Conservation (phyloP, 2,113 vertebrate genomes). For the Otis tarda region DNA sequence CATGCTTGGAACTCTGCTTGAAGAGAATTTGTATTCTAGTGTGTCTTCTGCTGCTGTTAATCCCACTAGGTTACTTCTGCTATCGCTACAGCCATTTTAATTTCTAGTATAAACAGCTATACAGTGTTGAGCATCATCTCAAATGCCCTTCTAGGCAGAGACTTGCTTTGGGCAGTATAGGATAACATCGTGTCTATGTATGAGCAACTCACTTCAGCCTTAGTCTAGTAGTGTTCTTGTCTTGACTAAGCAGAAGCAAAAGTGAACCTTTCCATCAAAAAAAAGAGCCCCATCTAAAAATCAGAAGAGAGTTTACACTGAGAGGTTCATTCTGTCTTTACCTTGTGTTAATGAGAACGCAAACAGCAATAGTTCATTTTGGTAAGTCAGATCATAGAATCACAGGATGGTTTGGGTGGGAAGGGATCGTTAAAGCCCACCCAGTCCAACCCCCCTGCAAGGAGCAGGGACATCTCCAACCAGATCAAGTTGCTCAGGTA, state of each 20-base stretch:
- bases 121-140: not conserved
- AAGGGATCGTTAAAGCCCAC: no score
- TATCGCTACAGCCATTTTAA: not conserved
- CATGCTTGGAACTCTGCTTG: not conserved
- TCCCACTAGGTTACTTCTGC: not conserved
- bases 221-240: not conserved
- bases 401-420: no score
- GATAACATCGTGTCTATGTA: rapidly evolving
- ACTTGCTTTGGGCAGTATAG: not conserved
- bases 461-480: no score
- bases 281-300: not conserved
- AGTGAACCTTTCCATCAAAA: not conserved
- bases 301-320: not conserved
- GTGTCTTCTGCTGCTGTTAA: not conserved
- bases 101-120: not conserved
- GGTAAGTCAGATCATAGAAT: not conserved
- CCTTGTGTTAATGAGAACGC: not conserved
- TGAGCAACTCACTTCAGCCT: not conserved
- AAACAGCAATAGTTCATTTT: not conserved
- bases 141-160: not conserved
- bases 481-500: not conserved
- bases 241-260: not conserved
- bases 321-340: not conserved
- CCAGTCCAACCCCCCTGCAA: no score
- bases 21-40: not conserved